Percentiles rank a stretch among this genome's conserved stretches.
These are phyloP conservation scores for Hydractinia echinata DNA, from an alignment of 30 jellyfish, hydroid and myxozoan genomes.

Conservation along the genomic window DNA sequence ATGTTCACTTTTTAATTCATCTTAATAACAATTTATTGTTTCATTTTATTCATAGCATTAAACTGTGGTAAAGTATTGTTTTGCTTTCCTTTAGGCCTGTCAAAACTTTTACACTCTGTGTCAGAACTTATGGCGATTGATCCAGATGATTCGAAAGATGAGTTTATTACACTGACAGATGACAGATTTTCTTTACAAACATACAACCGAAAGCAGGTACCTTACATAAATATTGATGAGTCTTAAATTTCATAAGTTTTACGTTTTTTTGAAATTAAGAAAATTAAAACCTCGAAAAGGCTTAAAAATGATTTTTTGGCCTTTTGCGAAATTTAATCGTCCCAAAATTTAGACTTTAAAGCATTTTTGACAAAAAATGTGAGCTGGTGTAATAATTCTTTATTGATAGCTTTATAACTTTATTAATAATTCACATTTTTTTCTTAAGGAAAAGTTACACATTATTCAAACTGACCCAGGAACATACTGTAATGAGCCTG, in stretches of 20 bases:
- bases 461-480: slow-evolving; percentile 66
- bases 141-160: slow-evolving; percentile 43
- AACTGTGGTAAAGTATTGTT: not conserved
- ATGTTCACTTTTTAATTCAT: too few relatives aligned
- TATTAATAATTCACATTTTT: not conserved
- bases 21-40: too few relatives aligned
- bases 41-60: not conserved
- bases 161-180: slow-evolving; percentile 40
- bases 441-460: slow-evolving; percentile 37
- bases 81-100: slow-evolving; percentile 21
- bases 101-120: slow-evolving; percentile 35
- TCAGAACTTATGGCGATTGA: slow-evolving; percentile 36
- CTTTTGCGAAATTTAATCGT: too few relatives aligned
- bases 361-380: too few relatives aligned
- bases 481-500: slow-evolving; percentile 84
- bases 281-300: too few relatives aligned
- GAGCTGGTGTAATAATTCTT: too few relatives aligned
- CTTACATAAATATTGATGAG: too few relatives aligned
- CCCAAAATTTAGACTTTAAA: too few relatives aligned
- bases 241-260: too few relatives aligned
- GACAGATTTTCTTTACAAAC: slow-evolving; percentile 44
- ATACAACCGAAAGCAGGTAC: slow-evolving; percentile 69
- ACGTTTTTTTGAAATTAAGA: too few relatives aligned
- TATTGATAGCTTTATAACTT: too few relatives aligned
- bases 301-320: too few relatives aligned